Percentiles rank a stretch among this genome's conserved stretches.
phyloP scores from a whole-genome alignment of 2,113 vertebrate genomes.

The Hemicordylus capensis region DNA sequence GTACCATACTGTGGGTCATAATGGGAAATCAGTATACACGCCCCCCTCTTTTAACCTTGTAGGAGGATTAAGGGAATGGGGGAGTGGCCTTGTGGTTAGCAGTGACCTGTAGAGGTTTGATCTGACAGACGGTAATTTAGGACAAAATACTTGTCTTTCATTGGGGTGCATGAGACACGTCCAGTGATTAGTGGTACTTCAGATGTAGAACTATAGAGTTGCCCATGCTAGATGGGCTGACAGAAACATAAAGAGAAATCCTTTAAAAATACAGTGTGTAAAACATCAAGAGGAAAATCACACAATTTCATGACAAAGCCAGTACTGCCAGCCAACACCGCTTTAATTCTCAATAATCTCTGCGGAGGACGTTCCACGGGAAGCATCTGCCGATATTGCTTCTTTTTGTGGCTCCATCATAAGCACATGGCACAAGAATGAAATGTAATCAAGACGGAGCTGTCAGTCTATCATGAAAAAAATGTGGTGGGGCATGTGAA shows the following conservation, averaged over 20 bases:
- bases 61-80: slow-evolving; percentile 35
- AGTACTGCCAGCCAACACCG: not conserved
- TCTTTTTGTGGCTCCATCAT: not conserved
- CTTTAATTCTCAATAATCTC: not conserved
- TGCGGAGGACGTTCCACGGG: not conserved
- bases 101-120: slow-evolving; percentile 33
- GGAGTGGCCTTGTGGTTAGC: not conserved
- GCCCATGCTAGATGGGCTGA: slow-evolving; percentile 1
- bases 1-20: slow-evolving; percentile 57
- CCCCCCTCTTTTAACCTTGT: slow-evolving; percentile 46
- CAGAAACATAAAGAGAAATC: not conserved
- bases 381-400: not conserved
- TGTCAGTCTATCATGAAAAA: not conserved
- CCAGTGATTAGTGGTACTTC: not conserved
- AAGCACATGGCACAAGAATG: not conserved
- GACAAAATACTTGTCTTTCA: not conserved
- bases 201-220: not conserved
- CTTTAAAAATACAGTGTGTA: not conserved
- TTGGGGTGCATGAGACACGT: not conserved
- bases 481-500: not conserved
- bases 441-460: no score
- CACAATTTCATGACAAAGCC: not conserved
- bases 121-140: not conserved
- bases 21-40: slow-evolving; percentile 35
- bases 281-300: not conserved